These are phyloP conservation scores for Hydra vulgaris DNA, from an alignment of 30 jellyfish, hydroid and myxozoan genomes.

Conservation along the genomic window DNA sequence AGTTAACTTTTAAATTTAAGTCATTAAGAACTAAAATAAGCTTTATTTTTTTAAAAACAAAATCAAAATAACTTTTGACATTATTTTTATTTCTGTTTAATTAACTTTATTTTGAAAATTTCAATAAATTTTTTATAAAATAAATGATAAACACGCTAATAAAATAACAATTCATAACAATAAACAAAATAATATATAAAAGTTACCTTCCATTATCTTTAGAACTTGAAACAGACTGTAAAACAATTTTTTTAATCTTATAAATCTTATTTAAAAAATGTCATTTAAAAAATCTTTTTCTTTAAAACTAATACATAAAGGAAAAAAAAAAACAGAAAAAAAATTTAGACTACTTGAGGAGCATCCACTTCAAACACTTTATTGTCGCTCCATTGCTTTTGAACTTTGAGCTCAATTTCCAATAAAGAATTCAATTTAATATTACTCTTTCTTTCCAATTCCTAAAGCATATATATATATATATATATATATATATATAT, in stretches of 20 bases:
- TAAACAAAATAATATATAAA: neutral
- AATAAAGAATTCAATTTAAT: constrained; percentile 68
- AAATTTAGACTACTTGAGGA: constrained; percentile 58
- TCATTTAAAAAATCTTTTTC: too few relatives aligned
- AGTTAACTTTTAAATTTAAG: too few relatives aligned
- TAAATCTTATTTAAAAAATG: too few relatives aligned
- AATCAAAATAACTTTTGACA: too few relatives aligned
- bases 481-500: too few relatives aligned
- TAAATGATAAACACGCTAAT: neutral
- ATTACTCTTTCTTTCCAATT: constrained; percentile 84
- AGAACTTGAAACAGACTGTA: neutral
- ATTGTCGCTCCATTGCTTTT: constrained; percentile 62
- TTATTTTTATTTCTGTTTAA: too few relatives aligned
- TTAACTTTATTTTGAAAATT: too few relatives aligned
- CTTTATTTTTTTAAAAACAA: too few relatives aligned
- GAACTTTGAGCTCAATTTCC: constrained; percentile 67
- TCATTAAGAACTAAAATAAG: too few relatives aligned
- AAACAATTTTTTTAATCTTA: neutral
- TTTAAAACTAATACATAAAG: too few relatives aligned
- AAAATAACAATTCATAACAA: neutral
- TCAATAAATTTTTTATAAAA: too few relatives aligned
- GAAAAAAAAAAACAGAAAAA: too few relatives aligned
- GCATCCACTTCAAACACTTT: constrained; percentile 80
- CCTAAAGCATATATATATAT: constrained; percentile 26
- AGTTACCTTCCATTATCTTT: neutral